Conservation (phyloP, 2,113 vertebrate genomes). For the Capricornis sumatraensis region DNA sequence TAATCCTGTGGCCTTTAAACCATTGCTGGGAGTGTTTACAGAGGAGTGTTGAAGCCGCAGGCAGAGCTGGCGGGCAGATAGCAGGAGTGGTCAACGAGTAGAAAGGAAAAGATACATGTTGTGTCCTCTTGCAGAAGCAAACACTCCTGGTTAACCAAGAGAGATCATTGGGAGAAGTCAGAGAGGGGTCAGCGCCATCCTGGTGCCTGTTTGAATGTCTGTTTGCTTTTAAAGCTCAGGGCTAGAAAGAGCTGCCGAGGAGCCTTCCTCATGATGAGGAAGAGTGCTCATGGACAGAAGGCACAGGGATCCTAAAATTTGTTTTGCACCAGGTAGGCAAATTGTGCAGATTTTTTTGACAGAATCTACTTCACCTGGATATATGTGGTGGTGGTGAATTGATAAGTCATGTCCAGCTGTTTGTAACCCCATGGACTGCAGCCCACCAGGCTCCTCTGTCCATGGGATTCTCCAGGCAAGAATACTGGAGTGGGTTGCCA, state of each 20-base stretch:
- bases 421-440: neutral
- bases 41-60: rapidly evolving
- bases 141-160: neutral
- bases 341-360: neutral
- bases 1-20: neutral
- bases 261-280: neutral
- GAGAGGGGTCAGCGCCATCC: rapidly evolving
- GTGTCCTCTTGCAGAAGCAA: neutral
- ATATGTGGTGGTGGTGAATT: neutral
- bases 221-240: neutral
- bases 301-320: neutral
- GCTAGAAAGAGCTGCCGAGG: neutral
- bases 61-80: rapidly evolving
- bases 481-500: neutral
- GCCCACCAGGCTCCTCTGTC: neutral
- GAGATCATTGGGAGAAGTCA: neutral
- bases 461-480: neutral
- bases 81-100: neutral
- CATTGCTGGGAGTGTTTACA: too few species aligned
- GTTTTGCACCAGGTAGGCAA: neutral
- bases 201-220: neutral
- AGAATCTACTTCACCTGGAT: neutral
- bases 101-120: rapidly evolving
- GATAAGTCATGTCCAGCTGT: neutral
- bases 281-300: rapidly evolving